Evolutionary conservation across 92 coral and sea anemone genomes (phyloP).

Genomic region (Zoanthus solanderi): DNA sequence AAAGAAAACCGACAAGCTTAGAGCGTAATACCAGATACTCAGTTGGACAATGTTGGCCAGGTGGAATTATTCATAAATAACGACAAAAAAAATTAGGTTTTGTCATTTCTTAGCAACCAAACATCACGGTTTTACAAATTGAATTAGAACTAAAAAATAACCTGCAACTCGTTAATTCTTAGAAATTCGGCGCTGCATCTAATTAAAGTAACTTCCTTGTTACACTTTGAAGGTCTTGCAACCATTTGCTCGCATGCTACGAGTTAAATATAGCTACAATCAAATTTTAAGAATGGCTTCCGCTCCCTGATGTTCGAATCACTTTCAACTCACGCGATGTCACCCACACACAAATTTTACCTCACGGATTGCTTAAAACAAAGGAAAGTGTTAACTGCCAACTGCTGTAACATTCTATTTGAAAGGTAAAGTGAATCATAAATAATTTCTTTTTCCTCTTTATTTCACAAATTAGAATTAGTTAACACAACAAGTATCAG

Average conservation of each 20-base stretch:
- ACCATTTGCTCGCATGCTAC: not conserved
- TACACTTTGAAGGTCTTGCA: not conserved
- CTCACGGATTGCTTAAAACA: conserved; percentile 31
- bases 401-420: not conserved
- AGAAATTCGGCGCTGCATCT: not conserved
- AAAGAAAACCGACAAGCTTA: too few relatives aligned
- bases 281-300: not conserved
- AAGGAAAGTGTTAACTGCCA: not conserved
- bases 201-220: not conserved
- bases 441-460: conserved; percentile 6
- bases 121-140: not conserved
- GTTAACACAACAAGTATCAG: not conserved
- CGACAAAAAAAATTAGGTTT: not conserved
- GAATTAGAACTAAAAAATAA: not conserved
- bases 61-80: conserved; percentile 2
- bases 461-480: not conserved
- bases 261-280: conserved; percentile 32
- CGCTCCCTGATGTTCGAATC: conserved; percentile 13
- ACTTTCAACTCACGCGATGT: conserved; percentile 29
- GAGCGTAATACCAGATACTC: too few relatives aligned
- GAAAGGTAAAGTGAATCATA: not conserved
- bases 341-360: conserved; percentile 1
- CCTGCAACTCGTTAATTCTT: not conserved
- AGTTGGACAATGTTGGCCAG: not conserved
- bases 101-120: not conserved